Evolutionary conservation across 1,140 invertebrate species (phyloP).

Genomic region (Psilanteris sp.): DNA sequence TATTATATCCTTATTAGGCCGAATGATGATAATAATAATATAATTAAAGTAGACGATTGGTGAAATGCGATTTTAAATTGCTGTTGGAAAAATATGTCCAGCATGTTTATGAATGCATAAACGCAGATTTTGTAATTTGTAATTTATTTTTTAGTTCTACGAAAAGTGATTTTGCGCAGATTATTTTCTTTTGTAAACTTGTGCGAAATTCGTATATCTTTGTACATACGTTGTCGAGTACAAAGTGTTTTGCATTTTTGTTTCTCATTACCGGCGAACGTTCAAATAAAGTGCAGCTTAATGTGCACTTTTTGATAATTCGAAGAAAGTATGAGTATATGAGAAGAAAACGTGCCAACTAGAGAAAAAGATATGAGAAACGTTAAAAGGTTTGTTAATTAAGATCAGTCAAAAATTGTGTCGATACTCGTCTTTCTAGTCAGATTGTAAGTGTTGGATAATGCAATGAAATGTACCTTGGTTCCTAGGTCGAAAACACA

Average conservation of each 20-base stretch:
- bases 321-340: too few species aligned
- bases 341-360: too few species aligned
- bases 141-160: constrained; percentile 24
- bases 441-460: constrained; percentile 29
- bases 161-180: constrained; percentile 21
- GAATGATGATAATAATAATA: too few species aligned
- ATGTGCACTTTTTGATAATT: too few species aligned
- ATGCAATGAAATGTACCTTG: constrained; percentile 40
- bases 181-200: constrained; percentile 32
- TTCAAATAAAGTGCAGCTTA: too few species aligned
- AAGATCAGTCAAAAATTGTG: constrained; percentile 37
- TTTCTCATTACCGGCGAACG: constrained; percentile 21
- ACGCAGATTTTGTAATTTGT: constrained; percentile 26
- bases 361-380: constrained; percentile 28
- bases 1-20: too few species aligned
- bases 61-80: constrained; percentile 11
- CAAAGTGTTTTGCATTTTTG: constrained; percentile 58
- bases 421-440: constrained; percentile 37
- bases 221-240: constrained; percentile 36
- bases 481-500: constrained; percentile 51
- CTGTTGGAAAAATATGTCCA: neutral
- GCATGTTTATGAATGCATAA: constrained; percentile 34
- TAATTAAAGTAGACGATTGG: constrained; percentile 2
- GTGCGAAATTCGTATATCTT: constrained; percentile 32
- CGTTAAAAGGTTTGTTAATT: constrained; percentile 25